Percentiles rank a stretch among this genome's conserved stretches.
These are phyloP conservation scores for Aphelenchoides fujianensis DNA, from an alignment of 1,140 invertebrate species.

Conservation along the genomic window DNA sequence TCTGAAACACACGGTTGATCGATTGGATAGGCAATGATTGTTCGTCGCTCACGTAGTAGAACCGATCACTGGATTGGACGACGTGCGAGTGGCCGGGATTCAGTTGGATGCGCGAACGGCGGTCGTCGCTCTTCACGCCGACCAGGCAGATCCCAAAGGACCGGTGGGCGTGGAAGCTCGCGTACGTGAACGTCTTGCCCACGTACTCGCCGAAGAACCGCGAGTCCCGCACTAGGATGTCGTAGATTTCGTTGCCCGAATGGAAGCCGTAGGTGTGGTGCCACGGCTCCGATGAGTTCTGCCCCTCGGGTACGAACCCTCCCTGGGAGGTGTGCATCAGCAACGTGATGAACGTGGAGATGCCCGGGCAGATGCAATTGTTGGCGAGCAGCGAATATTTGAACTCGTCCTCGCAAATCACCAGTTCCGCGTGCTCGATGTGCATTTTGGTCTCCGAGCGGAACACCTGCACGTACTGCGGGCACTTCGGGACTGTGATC, in stretches of 20 bases:
- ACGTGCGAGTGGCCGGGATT: conserved; percentile 96
- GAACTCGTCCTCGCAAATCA: conserved; percentile 92
- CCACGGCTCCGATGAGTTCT: conserved; percentile 94
- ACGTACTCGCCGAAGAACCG: conserved; percentile 96
- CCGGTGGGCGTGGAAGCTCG: conserved; percentile 93
- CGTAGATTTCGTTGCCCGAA: conserved; percentile 97
- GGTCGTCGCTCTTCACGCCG: conserved; percentile 83
- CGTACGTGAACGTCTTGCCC: conserved; percentile 96
- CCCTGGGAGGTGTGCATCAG: conserved; percentile 89
- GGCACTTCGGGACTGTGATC: conserved; percentile 91
- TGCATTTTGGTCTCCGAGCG: conserved; percentile 94
- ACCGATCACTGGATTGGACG: conserved; percentile 83
- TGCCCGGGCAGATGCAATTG: conserved; percentile 93
- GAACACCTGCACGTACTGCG: conserved; percentile 97
- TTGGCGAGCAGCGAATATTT: conserved; percentile 93
- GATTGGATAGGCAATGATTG: too few relatives aligned
- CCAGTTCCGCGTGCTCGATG: conserved; percentile 84
- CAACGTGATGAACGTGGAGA: conserved; percentile 89
- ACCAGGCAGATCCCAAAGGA: conserved; percentile 96
- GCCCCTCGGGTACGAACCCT: conserved; percentile 95
- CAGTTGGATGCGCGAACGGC: conserved; percentile 84
- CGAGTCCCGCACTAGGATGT: conserved; percentile 87
- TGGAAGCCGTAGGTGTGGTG: conserved; percentile 91
- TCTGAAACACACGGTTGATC: conserved; percentile 75
- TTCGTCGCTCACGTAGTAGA: conserved; percentile 98